A percentile compares a stretch with the other conserved stretches of the same genome.
phyloP scores from a whole-genome alignment of 2,113 vertebrate species.

The Melozone crissalis region DNA sequence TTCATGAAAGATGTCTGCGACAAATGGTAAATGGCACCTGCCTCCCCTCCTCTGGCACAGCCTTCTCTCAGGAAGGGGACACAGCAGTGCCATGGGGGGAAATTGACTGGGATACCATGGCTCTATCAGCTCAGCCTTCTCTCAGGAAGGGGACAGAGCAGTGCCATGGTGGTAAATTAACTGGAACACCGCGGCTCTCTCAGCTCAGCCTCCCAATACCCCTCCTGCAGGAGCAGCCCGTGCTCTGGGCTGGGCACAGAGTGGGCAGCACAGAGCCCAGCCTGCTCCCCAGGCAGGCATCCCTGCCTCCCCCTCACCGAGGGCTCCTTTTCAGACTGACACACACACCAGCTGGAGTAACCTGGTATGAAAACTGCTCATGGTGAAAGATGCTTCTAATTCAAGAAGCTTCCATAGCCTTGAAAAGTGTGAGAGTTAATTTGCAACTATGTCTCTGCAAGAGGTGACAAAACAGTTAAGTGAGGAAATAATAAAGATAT shows the following conservation, averaged over 20 bases:
- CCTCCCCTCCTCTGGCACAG: neutral
- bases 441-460: neutral
- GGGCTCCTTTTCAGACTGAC: neutral
- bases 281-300: neutral
- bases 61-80: accelerated
- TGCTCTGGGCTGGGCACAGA: neutral
- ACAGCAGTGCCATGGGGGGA: accelerated
- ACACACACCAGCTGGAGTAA: neutral
- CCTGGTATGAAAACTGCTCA: neutral
- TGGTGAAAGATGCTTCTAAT: neutral
- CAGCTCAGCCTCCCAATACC: too few species aligned
- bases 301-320: neutral
- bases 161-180: too few species aligned
- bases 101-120: accelerated
- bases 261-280: neutral
- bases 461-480: neutral
- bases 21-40: neutral
- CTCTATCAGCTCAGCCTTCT: neutral
- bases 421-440: neutral
- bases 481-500: neutral
- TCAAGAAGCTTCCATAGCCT: neutral
- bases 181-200: too few species aligned
- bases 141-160: too few species aligned
- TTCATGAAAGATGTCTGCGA: too few species aligned
- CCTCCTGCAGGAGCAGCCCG: neutral